Evolutionary conservation across 2,888 invertebrate species (phyloP), one percentile per base, ranked within the genome.

Genomic region (Tridacna crocea): DNA sequence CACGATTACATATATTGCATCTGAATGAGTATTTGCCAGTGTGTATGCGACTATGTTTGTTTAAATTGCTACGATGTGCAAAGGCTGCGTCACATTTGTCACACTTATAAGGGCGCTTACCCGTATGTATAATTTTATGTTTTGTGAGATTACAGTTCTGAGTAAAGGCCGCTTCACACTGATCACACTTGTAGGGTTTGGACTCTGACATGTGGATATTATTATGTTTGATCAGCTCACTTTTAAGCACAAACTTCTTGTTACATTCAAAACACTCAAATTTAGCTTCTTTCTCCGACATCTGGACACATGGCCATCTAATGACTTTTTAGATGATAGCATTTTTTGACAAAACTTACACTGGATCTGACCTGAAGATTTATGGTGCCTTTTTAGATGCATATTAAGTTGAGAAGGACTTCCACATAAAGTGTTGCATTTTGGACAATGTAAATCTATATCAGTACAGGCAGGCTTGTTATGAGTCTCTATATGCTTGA

Each of bases 81-180:
- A 46, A 51, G 24, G 22, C 26, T 22, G 10, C 15, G 0, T 48
- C 51, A 24, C 70, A 70, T 6, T 47, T 13, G 19, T 70, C 24
- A 26, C 70, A 70, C n/a, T 12, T 24, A 24, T 70, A 51, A 10
- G 70, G 70, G 22, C 51, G 48, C 4, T 36, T 3, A 13, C 51
- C 70, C 12, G 22, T 46, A 24, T 70, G 70, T 70, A 70, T 48
- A 12, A 70, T 11, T 70, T 70, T 70, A 22, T 70, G 70, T 24
- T 70, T 70, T 12, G 70, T 70, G 12, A 70, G 51, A n/a, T 70
- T 70, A 47, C 70, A 51, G 6, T 51, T 70, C 19, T 51, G 70
- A 17, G 15, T 17, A 51, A 70, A 70, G 8, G 70, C 27, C 3
- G 26, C 70, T 3, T 51, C 51, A 51, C 70, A 70, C 26, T 70